Evolutionary conservation across 2,797 vertebrate species (phyloP).

Genomic region (Liasis olivaceus): DNA sequence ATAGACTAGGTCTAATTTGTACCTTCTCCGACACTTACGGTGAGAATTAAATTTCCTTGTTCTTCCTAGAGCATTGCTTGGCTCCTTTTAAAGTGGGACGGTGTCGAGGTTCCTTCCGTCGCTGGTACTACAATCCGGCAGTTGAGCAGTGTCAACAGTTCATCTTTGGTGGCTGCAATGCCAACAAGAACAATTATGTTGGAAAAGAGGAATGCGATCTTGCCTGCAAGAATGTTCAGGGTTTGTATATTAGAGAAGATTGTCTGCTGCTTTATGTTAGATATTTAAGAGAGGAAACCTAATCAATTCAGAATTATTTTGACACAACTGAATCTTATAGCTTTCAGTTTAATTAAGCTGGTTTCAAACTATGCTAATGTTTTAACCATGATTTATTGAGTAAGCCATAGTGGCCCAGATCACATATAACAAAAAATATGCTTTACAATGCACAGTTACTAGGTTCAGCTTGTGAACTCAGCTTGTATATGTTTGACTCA

Average conservation of each 20-base stretch:
- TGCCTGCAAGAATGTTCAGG: constrained; percentile 78
- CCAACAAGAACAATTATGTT: constrained; percentile 94
- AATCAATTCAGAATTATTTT: background rate
- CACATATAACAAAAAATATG: background rate
- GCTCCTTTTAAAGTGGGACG: constrained; percentile 85
- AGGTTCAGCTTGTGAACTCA: background rate
- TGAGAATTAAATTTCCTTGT: background rate
- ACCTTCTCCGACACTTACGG: constrained; percentile 26
- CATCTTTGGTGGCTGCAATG: constrained; percentile 79
- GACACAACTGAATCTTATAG: background rate
- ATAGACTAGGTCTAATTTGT: constrained; percentile 16
- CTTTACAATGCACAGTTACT: background rate
- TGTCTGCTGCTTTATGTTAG: background rate
- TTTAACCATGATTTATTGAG: background rate
- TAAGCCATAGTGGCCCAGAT: background rate
- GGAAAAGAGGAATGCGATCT: constrained; percentile 79
- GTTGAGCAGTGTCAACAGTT: constrained; percentile 81
- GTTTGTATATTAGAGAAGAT: constrained; percentile 51
- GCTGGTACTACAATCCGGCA: constrained; percentile 88
- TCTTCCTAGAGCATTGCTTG: constrained; percentile 86
- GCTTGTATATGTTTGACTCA: background rate
- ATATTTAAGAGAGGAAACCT: background rate
- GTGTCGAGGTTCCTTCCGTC: constrained; percentile 88
- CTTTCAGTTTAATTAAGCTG: background rate
- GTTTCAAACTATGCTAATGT: background rate